phyloP scores from a whole-genome alignment of 2,888 invertebrate genomes.

The Candidula unifasciata region DNA sequence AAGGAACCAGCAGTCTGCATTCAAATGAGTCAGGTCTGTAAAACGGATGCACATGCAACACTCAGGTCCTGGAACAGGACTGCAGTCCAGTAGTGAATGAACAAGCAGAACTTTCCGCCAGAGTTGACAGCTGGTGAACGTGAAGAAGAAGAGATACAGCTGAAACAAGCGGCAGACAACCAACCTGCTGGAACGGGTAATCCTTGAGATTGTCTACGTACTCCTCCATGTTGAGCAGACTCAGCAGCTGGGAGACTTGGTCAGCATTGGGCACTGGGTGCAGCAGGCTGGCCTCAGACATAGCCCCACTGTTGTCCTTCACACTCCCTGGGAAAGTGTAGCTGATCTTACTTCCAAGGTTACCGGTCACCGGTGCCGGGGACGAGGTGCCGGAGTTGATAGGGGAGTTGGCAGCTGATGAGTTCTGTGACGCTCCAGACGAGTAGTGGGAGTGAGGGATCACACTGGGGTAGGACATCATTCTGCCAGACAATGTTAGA shows the following conservation, averaged over 20 bases:
- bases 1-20: too few relatives aligned
- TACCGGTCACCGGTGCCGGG: constrained; percentile 3
- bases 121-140: too few relatives aligned
- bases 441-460: constrained; percentile 40
- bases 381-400: constrained; percentile 43
- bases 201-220: constrained; percentile 55
- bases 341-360: constrained; percentile 21
- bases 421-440: constrained; percentile 33
- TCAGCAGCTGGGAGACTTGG: constrained; percentile 58
- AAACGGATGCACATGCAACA: too few relatives aligned
- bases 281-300: constrained; percentile 22
- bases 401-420: constrained; percentile 34
- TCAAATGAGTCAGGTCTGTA: too few relatives aligned
- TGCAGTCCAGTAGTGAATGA: too few relatives aligned
- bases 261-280: constrained; percentile 60
- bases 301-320: not conserved
- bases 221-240: constrained; percentile 55
- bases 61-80: too few relatives aligned
- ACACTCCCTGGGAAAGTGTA: constrained; percentile 2
- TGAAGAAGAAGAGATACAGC: not conserved
- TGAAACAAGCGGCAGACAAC: not conserved
- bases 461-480: constrained; percentile 22
- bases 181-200: constrained; percentile 60
- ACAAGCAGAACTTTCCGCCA: too few relatives aligned
- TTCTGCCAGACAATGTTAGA: not conserved